Evolutionary conservation across 2,888 invertebrate genomes (phyloP).

Genomic region (Aleiodes testaceus): DNA sequence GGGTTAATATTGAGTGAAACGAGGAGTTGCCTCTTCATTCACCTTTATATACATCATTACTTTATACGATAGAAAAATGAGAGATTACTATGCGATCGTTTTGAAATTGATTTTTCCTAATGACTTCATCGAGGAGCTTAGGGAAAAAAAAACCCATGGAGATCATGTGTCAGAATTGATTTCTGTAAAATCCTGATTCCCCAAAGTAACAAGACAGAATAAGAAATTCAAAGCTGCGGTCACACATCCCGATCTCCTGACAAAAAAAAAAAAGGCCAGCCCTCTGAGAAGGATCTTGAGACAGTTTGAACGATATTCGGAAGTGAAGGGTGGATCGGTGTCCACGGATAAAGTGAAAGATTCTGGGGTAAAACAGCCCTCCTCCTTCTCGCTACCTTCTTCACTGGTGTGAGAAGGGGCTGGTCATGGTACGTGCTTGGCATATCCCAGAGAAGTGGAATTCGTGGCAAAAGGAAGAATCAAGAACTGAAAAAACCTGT

Average conservation of each 20-base stretch:
- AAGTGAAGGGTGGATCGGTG: conserved; percentile 67
- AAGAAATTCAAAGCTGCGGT: conserved; percentile 49
- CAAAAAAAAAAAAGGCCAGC: conserved; percentile 3
- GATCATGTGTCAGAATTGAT: too few relatives aligned
- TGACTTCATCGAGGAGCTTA: too few relatives aligned
- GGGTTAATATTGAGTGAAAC: conserved; percentile 66
- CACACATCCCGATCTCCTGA: conserved; percentile 37
- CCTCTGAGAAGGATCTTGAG: conserved; percentile 10
- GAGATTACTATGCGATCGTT: too few relatives aligned
- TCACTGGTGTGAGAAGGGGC: conserved; percentile 53
- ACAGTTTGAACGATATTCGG: conserved; percentile 64
- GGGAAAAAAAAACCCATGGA: too few relatives aligned
- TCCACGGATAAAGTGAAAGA: conserved; percentile 72
- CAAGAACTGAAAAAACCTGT: conserved; percentile 34
- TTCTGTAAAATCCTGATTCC: conserved; percentile 2
- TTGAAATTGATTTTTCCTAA: too few relatives aligned
- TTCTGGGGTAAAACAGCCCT: conserved; percentile 57
- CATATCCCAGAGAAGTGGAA: conserved; percentile 51
- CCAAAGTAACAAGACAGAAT: conserved; percentile 19
- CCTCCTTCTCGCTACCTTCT: conserved; percentile 6
- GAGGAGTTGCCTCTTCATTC: conserved; percentile 51
- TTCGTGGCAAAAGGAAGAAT: conserved; percentile 35
- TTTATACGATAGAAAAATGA: conserved; percentile 35
- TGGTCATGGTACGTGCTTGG: conserved; percentile 67
- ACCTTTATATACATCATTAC: conserved; percentile 32